Evolutionary conservation across 2,888 invertebrate species (phyloP), one percentile per base, ranked within the genome.

Genomic region (Cephalotes varians): DNA sequence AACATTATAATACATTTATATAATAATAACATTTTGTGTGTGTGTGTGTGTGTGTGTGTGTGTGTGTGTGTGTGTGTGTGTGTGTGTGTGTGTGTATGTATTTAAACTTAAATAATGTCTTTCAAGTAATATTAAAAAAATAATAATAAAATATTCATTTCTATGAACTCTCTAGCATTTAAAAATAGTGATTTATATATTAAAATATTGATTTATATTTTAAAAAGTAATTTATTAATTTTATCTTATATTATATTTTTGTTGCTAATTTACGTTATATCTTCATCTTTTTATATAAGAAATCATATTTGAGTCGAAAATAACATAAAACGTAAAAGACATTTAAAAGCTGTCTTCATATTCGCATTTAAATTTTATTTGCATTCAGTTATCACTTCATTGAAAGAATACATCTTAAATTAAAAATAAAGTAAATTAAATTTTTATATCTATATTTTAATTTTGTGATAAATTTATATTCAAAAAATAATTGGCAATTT

Each of bases 261-360:
- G n/a, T n/a, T n/a, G n/a, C n/a, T n/a, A n/a, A n/a, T n/a, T n/a
- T n/a, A n/a, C n/a, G n/a, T n/a, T n/a, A n/a, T n/a, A n/a, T n/a
- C n/a, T n/a, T n/a, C n/a, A n/a, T n/a, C n/a, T n/a, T n/a, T n/a
- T n/a, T n/a, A n/a, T n/a, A n/a, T n/a, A n/a, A n/a, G n/a, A n/a
- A n/a, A n/a, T n/a, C n/a, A n/a, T n/a, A n/a, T n/a, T n/a, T n/a
- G n/a, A n/a, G n/a, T n/a, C n/a, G n/a, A n/a, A n/a, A n/a, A n/a
- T n/a, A n/a, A n/a, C n/a, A 25, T 62, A 18, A 34, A 60, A 60
- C 18, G 21, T 34, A 47, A 47, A 49, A 49, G 62, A 73, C 31
- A 31, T 47, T 74, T 31, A 18, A 49, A 31, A 2, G 62, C 25
- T 7, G 12, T 47, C 18, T 49, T 74, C 34, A 47, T 60, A 60